Evolutionary conservation across 2,888 invertebrate genomes (phyloP), one percentile per base, ranked within the genome.

Genomic region (Sinotaia quadrata): DNA sequence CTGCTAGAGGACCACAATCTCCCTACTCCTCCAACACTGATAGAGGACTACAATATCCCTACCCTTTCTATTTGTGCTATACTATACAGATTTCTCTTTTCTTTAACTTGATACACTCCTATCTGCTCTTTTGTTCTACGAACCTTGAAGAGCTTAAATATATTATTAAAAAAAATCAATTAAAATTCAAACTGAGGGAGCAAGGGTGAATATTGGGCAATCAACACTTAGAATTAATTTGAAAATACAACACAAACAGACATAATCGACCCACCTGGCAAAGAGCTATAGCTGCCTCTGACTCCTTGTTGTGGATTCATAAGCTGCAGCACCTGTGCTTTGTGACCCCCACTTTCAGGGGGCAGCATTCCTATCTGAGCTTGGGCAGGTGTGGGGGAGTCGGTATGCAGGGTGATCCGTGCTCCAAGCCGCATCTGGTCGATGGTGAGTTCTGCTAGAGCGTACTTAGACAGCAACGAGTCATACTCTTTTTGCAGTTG

Each of bases 391-490:
- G 82, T 81, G 7, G 86, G 84, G 5, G 84, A 81, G 66, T 84
- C 81, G 1, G 84, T 72, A 67, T 85, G 81, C n/a, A 87, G 68
- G 2, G 78, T 82, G 47, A 87, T 82, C 66, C 83, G 84, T 24
- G 85, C 84, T 18, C 86, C 87, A n/a, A 87, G 76, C 49, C 87
- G 71, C 72, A 87, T 78, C 67, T 87, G 86, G 71, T 88, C 88
- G 52, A 88, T 88, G 21, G 86, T 87, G n/a, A 87, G 81, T 68
- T 88, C 88, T 0, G 88, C 88, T 44, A 83, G 71, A 3, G 88
- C 88, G 71, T 87, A 86, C 72, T 87, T 88, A 33, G 84, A 85
- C 69, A 87, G 76, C 21, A 88, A 75, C 52, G 78, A 81, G 72
- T 87, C 86, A 74, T 87, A 87, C 57, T 88, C 86, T 57, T 79